Conservation (phyloP, 2,797 vertebrate species). For the Sarcophilus harrisii region DNA sequence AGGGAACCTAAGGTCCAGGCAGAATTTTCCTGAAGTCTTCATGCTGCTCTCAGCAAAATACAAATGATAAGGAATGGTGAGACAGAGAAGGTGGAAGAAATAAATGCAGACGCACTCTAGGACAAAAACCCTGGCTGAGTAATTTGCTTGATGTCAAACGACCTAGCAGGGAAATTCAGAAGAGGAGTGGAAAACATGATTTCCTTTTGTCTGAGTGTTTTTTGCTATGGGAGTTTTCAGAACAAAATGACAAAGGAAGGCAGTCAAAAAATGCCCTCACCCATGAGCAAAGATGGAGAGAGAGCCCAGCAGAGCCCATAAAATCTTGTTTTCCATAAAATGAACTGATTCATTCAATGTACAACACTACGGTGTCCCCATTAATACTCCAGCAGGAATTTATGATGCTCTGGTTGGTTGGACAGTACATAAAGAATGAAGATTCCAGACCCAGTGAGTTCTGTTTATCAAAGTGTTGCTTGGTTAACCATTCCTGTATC, state of each 20-base stretch:
- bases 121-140: constrained; percentile 32
- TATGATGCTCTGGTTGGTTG: not conserved
- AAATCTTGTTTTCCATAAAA: constrained; percentile 71
- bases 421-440: not conserved
- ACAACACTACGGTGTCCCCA: constrained; percentile 38
- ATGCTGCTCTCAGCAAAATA: not conserved
- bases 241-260: constrained; percentile 44
- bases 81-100: not conserved
- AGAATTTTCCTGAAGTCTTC: not conserved
- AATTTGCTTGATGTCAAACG: constrained; percentile 44
- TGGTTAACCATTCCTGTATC: not conserved
- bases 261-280: constrained; percentile 19
- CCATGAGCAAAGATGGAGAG: constrained; percentile 65
- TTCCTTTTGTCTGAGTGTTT: constrained; percentile 65
- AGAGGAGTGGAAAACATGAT: constrained; percentile 48
- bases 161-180: not conserved
- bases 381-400: constrained; percentile 54
- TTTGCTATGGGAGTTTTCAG: constrained; percentile 55
- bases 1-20: not conserved
- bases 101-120: not conserved
- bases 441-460: not conserved
- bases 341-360: constrained; percentile 70
- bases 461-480: not conserved
- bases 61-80: not conserved
- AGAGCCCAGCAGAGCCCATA: constrained; percentile 56